Conservation (phyloP, 2,113 vertebrate species). For the Andinoacara biseriatus region DNA sequence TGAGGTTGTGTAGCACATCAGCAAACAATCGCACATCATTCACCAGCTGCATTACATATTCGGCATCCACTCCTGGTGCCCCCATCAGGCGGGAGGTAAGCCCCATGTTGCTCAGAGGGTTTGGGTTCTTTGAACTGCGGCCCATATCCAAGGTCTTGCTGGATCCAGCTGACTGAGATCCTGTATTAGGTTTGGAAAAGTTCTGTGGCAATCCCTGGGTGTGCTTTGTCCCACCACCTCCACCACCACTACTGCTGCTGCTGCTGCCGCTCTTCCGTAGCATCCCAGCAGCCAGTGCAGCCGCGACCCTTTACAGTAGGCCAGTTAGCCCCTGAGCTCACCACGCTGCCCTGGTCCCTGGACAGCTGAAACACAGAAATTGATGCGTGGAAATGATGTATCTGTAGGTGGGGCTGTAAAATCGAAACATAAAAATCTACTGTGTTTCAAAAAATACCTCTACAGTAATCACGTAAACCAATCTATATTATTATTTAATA, state of each 20-base stretch:
- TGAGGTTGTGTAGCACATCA: slow-evolving; percentile 90
- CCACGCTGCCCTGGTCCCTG: slow-evolving; percentile 44
- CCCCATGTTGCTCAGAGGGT: slow-evolving; percentile 82
- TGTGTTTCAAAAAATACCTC: neutral
- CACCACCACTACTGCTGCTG: slow-evolving; percentile 25
- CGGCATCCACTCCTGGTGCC: slow-evolving; percentile 86
- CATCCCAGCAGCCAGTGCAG: slow-evolving; percentile 82
- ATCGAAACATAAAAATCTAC: neutral
- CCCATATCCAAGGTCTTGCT: slow-evolving; percentile 85
- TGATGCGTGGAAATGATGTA: neutral
- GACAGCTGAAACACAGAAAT: slow-evolving; percentile 39
- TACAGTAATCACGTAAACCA: too few relatives aligned
- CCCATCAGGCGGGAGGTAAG: slow-evolving; percentile 78
- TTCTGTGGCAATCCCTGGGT: slow-evolving; percentile 80
- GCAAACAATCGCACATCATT: slow-evolving; percentile 93
- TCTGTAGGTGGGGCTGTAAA: neutral
- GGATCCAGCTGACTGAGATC: slow-evolving; percentile 76
- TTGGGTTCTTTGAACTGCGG: slow-evolving; percentile 80
- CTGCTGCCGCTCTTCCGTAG: slow-evolving; percentile 85
- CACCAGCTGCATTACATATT: slow-evolving; percentile 93
- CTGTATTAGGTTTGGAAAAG: slow-evolving; percentile 80
- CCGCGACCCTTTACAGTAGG: slow-evolving; percentile 27
- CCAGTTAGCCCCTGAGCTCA: slow-evolving; percentile 61
- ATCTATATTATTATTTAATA: too few relatives aligned
- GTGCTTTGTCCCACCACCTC: slow-evolving; percentile 75